Base-by-base conservation (phyloP, 2,113 vertebrate species). In the Phrynocephalus versicolor region DNA sequence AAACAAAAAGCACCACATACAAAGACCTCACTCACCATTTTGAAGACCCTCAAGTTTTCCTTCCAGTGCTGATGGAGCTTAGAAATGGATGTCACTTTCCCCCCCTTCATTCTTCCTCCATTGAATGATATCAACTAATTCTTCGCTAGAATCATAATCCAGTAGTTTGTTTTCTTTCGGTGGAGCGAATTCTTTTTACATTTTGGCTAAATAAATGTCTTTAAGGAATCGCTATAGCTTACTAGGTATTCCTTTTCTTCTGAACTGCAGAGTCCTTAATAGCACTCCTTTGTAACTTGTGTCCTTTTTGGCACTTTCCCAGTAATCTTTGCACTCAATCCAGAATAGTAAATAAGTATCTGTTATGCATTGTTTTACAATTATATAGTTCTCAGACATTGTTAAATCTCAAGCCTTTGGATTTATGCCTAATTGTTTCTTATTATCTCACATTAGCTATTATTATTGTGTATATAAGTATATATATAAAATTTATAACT, bases 11-110 rank as follows among this genome's bases (percentile, higher is more conserved):
- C n/a, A 73, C 35, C 33, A 41, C 62, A 45, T 55, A 73, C 16
- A 41, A 74, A 45, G 60, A 73, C 21, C 12, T 82, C 60, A 88
- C 92, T 93, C 85, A 94, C 92, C 91, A 75, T 39, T 74, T 71
- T 9, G 14, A 71, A 62, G 45, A 74, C 35, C 33, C 13, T n/a
- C 1, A 3, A 37, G 30, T 72, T 71, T 55, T 58, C 51, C 16
- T 72, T 85, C 15, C 9, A 13, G 51, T 41, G 51, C 12, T 71
- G 51, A 79, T 60, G 30, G 69, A 85, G 21, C 19, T 73, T 79
- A 73, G 57, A 74, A 62, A 35, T 58, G 6, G 21, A 60, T 6
- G 33, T 25, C 25, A 7, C n/a, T 85, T 9, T 72, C 72, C 78
- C 45, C n/a, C 41, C 19, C 51, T 41, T 21, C 6, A 25, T 15